phyloP scores from a whole-genome alignment of 1,140 invertebrate species.

The Calliopsis andreniformis region DNA sequence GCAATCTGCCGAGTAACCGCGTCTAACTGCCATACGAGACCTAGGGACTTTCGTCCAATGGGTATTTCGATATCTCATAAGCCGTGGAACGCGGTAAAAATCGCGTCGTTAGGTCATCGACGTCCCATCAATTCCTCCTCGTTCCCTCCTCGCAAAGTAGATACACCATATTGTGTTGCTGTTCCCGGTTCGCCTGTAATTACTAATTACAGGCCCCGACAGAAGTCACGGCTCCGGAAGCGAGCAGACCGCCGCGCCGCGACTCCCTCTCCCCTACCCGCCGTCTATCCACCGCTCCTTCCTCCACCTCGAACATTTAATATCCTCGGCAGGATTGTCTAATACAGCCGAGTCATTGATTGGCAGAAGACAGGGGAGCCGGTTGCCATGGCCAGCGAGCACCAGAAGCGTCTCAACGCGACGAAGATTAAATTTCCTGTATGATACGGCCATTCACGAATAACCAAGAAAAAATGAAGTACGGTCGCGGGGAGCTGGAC shows the following conservation, averaged over 20 bases:
- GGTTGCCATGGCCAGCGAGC: not conserved
- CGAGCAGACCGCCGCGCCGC: slow-evolving; percentile 3
- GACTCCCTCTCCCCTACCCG: not conserved
- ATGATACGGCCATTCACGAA: slow-evolving; percentile 33
- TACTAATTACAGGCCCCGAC: slow-evolving; percentile 59
- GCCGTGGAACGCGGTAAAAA: slow-evolving; percentile 20
- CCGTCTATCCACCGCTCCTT: not conserved
- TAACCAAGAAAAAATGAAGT: slow-evolving; percentile 8
- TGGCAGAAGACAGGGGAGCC: slow-evolving; percentile 42
- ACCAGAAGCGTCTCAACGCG: not conserved
- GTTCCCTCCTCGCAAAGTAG: slow-evolving; percentile 1
- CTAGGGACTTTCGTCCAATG: not conserved
- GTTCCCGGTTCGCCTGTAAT: slow-evolving; percentile 58
- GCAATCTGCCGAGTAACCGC: slow-evolving; percentile 38
- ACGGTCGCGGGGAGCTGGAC: too few relatives aligned
- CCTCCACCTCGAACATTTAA: slow-evolving; percentile 26
- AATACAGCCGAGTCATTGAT: slow-evolving; percentile 58
- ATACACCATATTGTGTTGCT: slow-evolving; percentile 55
- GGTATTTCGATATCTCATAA: slow-evolving; percentile 1
- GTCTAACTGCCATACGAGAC: slow-evolving; percentile 9
- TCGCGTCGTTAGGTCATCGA: slow-evolving; percentile 48
- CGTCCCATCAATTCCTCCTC: slow-evolving; percentile 40
- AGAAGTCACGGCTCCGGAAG: slow-evolving; percentile 65
- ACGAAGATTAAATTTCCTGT: slow-evolving; percentile 59
- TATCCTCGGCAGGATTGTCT: slow-evolving; percentile 39